Evolutionary conservation across 2,797 vertebrate genomes (phyloP), one percentile per base, ranked within the genome.

Genomic region (Carduelis carduelis): DNA sequence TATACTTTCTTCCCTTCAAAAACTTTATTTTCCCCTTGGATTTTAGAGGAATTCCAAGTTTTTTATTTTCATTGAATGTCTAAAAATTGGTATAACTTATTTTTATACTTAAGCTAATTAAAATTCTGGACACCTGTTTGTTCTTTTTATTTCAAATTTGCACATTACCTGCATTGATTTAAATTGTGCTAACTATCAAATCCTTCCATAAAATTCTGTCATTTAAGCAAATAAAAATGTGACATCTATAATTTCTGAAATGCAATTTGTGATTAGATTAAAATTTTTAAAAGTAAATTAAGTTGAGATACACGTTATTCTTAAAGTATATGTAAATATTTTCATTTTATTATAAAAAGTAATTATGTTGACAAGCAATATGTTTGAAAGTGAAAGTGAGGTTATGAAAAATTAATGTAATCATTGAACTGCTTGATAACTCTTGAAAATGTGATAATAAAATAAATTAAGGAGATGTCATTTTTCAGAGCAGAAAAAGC

Each of bases 291-390:
- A 94, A 92, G 41, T 74, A 90, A 93, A 95, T 91, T 90, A 80
- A 21, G 11, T 76, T 89, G 87, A 95, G 80, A 84, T 64, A 75
- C 55, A 91, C 41, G 44, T 81, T 39, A 96, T 83, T 93, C 30
- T 89, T 87, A 90, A 86, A 66, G 47, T 83, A 79, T 35, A 56
- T 61, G 27, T 93, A 95, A 95, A 96, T 97, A 95, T 96, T 97
- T 95, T 96, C 90, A 91, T 97, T 95, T 93, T 46, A 95, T 96
- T 96, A 95, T 92, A 76, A 95, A 92, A 95, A 95, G 76, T 95
- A 97, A 97, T 95, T 96, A 93, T 87, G 83, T 93, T 97, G 76
- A 91, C 71, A 97, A 94, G 57, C 57, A 97, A 92, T 90, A 90
- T 2, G 4, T 82, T 87, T 96, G 75, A 94, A 96, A 96, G 66